Conservation (phyloP, 2,888 invertebrate genomes). For the Acholoe squamosa region DNA sequence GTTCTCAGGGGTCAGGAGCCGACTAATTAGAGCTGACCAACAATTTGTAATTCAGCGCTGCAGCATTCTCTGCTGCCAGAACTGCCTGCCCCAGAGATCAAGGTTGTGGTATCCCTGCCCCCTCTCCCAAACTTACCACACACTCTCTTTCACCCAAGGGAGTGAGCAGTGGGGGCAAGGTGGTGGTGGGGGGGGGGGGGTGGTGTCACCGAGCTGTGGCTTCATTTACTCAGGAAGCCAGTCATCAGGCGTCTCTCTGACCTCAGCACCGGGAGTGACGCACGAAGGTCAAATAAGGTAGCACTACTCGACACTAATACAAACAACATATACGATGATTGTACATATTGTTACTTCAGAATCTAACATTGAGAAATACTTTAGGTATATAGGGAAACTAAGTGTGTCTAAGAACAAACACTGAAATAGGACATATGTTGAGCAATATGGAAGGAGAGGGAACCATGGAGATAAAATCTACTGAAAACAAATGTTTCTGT, state of each 20-base stretch:
- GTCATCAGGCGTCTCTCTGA: background rate
- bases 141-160: too few species aligned
- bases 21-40: slow-evolving; percentile 36
- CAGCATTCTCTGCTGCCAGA: background rate
- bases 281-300: background rate
- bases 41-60: slow-evolving; percentile 57
- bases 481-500: background rate
- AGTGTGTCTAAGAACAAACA: too few species aligned
- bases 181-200: background rate
- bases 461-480: background rate
- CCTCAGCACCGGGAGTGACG: slow-evolving; percentile 9
- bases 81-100: background rate
- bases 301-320: background rate
- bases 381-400: too few species aligned
- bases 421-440: too few species aligned
- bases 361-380: too few species aligned
- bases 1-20: background rate
- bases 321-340: background rate
- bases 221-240: slow-evolving; percentile 52
- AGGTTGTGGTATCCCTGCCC: background rate
- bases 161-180: too few species aligned
- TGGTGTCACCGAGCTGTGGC: background rate
- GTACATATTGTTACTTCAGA: too few species aligned
- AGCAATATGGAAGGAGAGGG: background rate
- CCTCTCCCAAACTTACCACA: background rate